A percentile compares a stretch with the other conserved stretches of the same genome.
Evolutionary conservation across 2,888 invertebrate genomes (phyloP).

Genomic region (Tineola bisselliella): DNA sequence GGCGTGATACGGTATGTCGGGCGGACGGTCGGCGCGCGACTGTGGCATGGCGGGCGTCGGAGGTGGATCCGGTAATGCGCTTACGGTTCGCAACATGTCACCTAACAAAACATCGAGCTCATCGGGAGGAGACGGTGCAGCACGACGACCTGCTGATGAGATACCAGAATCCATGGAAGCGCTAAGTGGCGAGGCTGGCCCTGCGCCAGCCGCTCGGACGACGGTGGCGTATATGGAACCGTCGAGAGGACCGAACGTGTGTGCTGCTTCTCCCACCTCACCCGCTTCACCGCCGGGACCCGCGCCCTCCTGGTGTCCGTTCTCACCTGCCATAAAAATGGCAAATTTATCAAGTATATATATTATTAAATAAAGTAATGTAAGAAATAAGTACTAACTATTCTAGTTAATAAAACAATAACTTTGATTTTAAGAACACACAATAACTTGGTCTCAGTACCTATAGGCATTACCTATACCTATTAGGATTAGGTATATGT

Average conservation of each 20-base stretch:
- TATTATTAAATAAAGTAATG: not conserved
- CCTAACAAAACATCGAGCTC: conserved; percentile 86
- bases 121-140: conserved; percentile 63
- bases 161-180: conserved; percentile 93
- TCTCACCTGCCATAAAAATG: conserved; percentile 58
- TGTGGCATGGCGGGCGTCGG: conserved; percentile 29
- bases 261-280: conserved; percentile 57
- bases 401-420: no score
- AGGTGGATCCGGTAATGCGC: conserved; percentile 76
- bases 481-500: no score
- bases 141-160: conserved; percentile 76
- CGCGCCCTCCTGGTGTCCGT: conserved; percentile 58
- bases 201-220: conserved; percentile 49
- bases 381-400: no score
- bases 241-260: conserved; percentile 87
- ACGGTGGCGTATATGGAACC: conserved; percentile 89
- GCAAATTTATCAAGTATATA: conserved; percentile 26
- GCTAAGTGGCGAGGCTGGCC: conserved; percentile 76
- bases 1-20: conserved; percentile 89
- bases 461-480: no score
- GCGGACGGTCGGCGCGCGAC: conserved; percentile 58
- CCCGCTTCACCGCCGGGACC: conserved; percentile 54
- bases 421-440: no score
- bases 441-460: no score
- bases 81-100: conserved; percentile 88